phyloP scores from a whole-genome alignment of 1,140 invertebrate genomes.

The Hyphantria cunea region DNA sequence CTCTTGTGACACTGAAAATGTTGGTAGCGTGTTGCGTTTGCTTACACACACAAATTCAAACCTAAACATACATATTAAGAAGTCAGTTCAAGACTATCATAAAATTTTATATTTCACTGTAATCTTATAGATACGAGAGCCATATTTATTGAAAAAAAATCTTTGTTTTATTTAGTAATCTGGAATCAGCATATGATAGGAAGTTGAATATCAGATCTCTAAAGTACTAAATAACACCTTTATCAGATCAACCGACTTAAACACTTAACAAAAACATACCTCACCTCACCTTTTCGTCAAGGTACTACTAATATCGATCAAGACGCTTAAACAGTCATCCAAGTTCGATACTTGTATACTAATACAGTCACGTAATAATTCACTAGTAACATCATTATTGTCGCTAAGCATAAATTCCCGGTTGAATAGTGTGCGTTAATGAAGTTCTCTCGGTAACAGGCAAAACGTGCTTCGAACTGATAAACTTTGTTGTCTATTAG shows the following conservation, averaged over 20 bases:
- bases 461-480: conserved; percentile 56
- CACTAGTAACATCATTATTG: conserved; percentile 55
- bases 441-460: conserved; percentile 57
- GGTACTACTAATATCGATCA: conserved; percentile 19
- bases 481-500: conserved; percentile 40
- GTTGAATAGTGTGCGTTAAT: conserved; percentile 56
- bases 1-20: no score
- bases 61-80: no score
- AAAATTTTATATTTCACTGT: conserved; percentile 4
- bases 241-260: no score
- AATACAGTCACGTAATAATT: conserved; percentile 39
- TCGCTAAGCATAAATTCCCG: conserved; percentile 51
- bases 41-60: no score
- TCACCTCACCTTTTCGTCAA: not conserved
- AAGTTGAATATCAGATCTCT: no score
- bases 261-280: no score
- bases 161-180: no score
- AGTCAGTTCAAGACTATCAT: no score
- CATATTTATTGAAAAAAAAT: no score
- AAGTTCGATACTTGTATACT: conserved; percentile 12
- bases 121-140: not conserved
- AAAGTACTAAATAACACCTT: no score
- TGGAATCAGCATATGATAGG: no score
- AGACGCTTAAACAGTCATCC: conserved; percentile 11
- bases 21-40: no score